Percentiles rank a stretch among this genome's conserved stretches.
Evolutionary conservation across 2,888 invertebrate genomes (phyloP).

Genomic region (Dilophus febrilis): DNA sequence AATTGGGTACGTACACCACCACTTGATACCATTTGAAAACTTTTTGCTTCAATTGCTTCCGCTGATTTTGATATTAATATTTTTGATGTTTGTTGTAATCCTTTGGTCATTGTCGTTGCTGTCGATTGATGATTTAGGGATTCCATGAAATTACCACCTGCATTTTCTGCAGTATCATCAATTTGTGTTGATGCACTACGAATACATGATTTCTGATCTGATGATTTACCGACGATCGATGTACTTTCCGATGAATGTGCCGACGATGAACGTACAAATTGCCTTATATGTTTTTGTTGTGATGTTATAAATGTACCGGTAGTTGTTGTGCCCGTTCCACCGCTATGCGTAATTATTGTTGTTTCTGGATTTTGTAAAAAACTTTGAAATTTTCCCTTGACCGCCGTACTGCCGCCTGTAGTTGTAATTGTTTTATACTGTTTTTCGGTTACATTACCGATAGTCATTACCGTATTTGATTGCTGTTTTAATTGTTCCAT

Average conservation of each 20-base stretch:
- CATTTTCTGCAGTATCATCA: constrained; percentile 17
- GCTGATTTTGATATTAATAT: constrained; percentile 30
- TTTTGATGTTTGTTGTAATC: constrained; percentile 27
- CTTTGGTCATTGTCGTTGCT: constrained; percentile 18
- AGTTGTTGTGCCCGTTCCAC: not conserved
- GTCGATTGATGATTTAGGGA: constrained; percentile 8
- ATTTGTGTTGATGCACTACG: constrained; percentile 29
- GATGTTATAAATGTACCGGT: constrained; percentile 23
- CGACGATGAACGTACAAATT: constrained; percentile 30
- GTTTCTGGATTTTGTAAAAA: constrained; percentile 28
- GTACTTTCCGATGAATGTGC: constrained; percentile 25
- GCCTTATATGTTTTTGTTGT: constrained; percentile 29
- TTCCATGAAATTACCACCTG: constrained; percentile 4
- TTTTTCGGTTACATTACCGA: constrained; percentile 18
- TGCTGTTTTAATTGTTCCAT: constrained; percentile 32
- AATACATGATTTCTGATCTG: constrained; percentile 22
- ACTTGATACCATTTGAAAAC: constrained; percentile 11
- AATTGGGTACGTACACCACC: constrained; percentile 28
- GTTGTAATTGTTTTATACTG: constrained; percentile 2
- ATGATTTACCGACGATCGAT: constrained; percentile 11
- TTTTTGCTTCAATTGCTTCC: constrained; percentile 24
- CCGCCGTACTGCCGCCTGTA: not conserved
- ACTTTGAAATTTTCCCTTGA: constrained; percentile 27
- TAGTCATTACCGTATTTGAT: constrained; percentile 27
- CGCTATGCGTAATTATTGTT: constrained; percentile 13